A percentile compares a stretch with the other conserved stretches of the same genome.
These are phyloP conservation scores for Gordius sp. DNA, from an alignment of 2,888 invertebrate genomes.

Conservation along the genomic window DNA sequence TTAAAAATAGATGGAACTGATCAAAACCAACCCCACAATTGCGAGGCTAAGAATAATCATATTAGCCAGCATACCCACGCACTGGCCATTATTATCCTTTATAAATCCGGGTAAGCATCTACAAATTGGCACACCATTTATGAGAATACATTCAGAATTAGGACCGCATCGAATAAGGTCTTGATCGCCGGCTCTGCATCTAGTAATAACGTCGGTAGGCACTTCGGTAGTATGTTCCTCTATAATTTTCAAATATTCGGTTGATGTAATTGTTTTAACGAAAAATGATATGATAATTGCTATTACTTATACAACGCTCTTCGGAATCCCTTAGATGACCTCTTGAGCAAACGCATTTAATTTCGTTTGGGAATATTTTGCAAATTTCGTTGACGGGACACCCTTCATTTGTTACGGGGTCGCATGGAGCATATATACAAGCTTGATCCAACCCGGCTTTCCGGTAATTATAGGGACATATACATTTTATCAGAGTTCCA, in stretches of 20 bases:
- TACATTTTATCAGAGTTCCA: background rate
- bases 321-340: background rate
- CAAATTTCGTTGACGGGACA: background rate
- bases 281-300: background rate
- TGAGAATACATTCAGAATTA: constrained; percentile 1
- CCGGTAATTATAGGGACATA: constrained; percentile 2
- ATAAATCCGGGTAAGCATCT: background rate
- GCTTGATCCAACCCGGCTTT: background rate
- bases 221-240: background rate
- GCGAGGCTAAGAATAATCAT: too few relatives aligned
- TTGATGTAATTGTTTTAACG: background rate
- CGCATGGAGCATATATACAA: background rate
- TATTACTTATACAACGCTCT: constrained; percentile 2
- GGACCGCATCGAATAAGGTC: background rate
- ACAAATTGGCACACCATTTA: constrained; percentile 10
- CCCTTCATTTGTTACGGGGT: background rate
- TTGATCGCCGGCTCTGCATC: background rate
- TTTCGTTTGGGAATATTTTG: constrained; percentile 11
- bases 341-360: constrained; percentile 7
- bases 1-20: too few relatives aligned
- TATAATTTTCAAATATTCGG: background rate
- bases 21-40: too few relatives aligned
- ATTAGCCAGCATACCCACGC: background rate
- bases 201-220: background rate
- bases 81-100: background rate